Percentiles rank a stretch among this genome's conserved stretches.
These are phyloP conservation scores for Sycophila sp. DNA, from an alignment of 1,140 invertebrate species.

Conservation along the genomic window DNA sequence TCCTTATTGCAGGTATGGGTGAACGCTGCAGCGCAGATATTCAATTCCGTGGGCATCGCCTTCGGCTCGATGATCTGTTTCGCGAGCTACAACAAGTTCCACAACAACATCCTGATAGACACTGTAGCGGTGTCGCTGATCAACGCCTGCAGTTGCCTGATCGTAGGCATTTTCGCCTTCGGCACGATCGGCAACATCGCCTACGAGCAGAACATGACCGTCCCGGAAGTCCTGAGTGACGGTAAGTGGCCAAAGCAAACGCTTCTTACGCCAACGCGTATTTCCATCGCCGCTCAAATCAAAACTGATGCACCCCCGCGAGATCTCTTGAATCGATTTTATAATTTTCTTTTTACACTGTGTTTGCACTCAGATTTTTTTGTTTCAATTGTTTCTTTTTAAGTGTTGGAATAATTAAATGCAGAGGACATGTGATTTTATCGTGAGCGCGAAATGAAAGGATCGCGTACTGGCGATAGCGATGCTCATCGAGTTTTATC, in stretches of 20 bases:
- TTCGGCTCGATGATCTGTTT: conserved; percentile 95
- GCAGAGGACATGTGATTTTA: too few relatives aligned
- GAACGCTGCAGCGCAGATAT: conserved; percentile 91
- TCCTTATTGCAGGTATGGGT: conserved; percentile 82
- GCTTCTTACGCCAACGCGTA: background rate
- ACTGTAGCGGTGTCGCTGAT: conserved; percentile 83
- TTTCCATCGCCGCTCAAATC: too few relatives aligned
- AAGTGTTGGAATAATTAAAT: too few relatives aligned
- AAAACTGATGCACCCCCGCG: too few relatives aligned
- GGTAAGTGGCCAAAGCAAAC: conserved; percentile 69
- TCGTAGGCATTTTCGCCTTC: conserved; percentile 89
- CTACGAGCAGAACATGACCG: conserved; percentile 78
- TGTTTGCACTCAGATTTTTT: too few relatives aligned
- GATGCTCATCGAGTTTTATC: conserved; percentile 39
- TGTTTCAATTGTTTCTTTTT: too few relatives aligned
- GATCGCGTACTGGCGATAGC: conserved; percentile 22
- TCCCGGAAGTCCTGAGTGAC: conserved; percentile 85
- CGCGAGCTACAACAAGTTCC: conserved; percentile 93
- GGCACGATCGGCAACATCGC: conserved; percentile 89
- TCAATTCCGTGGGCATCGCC: conserved; percentile 91
- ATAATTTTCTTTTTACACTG: too few relatives aligned
- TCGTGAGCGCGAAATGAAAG: conserved; percentile 1
- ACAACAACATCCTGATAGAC: conserved; percentile 89
- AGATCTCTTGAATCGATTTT: too few relatives aligned
- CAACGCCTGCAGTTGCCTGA: conserved; percentile 83